Percentiles rank a stretch among this genome's conserved stretches.
Conservation (phyloP, 2,113 vertebrate genomes). For the Pseudorasbora parva region DNA sequence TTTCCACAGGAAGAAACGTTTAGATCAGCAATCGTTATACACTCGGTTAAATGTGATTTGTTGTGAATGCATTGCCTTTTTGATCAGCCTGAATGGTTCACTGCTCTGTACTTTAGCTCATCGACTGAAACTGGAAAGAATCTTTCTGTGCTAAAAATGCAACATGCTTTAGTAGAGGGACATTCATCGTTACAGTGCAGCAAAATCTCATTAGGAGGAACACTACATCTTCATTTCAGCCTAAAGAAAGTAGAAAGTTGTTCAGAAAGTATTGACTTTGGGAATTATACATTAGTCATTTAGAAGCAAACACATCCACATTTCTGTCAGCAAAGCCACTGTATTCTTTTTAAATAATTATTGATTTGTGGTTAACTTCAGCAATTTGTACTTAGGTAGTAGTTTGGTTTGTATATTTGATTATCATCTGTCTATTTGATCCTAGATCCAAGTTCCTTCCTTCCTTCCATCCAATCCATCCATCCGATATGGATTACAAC, state of each 20-base stretch:
- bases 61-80: background rate
- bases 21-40: conserved; percentile 30
- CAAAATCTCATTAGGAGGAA: background rate
- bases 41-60: conserved; percentile 45
- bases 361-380: background rate
- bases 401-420: no score
- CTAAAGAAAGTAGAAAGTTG: no score
- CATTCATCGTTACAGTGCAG: background rate
- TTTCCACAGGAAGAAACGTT: conserved; percentile 35
- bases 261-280: background rate
- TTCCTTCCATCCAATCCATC: no score
- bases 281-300: background rate
- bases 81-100: conserved; percentile 33
- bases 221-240: background rate
- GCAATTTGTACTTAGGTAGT: background rate
- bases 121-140: background rate
- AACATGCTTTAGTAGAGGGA: background rate
- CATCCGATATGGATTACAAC: no score
- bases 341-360: background rate
- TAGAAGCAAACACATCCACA: background rate
- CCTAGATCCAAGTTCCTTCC: no score
- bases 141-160: background rate
- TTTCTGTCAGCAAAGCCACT: background rate
- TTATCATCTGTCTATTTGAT: no score
- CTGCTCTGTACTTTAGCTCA: conserved; percentile 1